These are phyloP conservation scores for Coecobrya sp. DNA, from an alignment of 2,888 invertebrate species.

Conservation along the genomic window DNA sequence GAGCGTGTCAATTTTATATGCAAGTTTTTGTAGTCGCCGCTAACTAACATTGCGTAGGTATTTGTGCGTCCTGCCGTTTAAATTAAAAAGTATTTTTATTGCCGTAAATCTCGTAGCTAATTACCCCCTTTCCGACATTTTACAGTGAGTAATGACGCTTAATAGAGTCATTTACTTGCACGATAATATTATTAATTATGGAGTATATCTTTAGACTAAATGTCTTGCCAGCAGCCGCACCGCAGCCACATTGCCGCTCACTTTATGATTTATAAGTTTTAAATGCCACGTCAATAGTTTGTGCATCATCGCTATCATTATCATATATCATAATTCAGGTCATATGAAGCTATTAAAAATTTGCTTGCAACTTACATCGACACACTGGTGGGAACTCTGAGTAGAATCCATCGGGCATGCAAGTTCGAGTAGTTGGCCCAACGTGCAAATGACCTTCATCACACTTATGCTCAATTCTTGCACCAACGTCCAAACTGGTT, in stretches of 20 bases:
- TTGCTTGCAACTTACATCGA: slow-evolving; percentile 91
- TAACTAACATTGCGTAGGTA: background rate
- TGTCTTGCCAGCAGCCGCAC: background rate
- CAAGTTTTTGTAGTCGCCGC: background rate
- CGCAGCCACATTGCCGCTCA: background rate
- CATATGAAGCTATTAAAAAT: background rate
- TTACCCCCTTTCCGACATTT: slow-evolving; percentile 46
- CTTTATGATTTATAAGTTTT: slow-evolving; percentile 20
- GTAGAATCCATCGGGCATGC: slow-evolving; percentile 96
- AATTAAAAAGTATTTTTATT: slow-evolving; percentile 29
- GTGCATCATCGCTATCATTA: background rate
- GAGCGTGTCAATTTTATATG: background rate
- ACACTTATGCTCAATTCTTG: slow-evolving; percentile 94
- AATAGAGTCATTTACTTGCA: slow-evolving; percentile 53
- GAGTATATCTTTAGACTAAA: background rate
- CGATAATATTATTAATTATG: background rate
- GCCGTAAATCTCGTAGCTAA: slow-evolving; percentile 55
- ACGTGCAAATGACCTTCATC: slow-evolving; percentile 95
- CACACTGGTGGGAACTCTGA: slow-evolving; percentile 98
- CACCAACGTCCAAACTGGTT: slow-evolving; percentile 93
- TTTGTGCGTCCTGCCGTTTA: background rate
- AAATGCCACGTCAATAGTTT: background rate
- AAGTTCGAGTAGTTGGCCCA: slow-evolving; percentile 94
- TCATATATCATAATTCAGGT: background rate
- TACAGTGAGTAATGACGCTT: background rate